Evolutionary conservation across 1,140 invertebrate genomes (phyloP), one percentile per base, ranked within the genome.

Genomic region (Papilio glaucus): DNA sequence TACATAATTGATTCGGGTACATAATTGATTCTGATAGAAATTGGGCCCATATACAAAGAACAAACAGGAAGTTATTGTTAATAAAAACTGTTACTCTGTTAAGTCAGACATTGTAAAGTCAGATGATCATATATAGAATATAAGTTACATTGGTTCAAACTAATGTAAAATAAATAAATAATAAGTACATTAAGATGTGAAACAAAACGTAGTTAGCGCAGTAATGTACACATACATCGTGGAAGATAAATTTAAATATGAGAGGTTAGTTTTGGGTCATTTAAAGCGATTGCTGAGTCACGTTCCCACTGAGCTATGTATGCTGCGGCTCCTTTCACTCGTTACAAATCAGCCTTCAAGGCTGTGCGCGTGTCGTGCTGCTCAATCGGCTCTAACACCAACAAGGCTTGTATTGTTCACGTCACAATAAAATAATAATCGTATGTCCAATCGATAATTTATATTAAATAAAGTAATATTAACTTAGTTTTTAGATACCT

Each of bases 301-400:
- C 77, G 79, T 74, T 73, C 15, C 53, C 24, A 72, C 73, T 80
- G 78, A 60, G 62, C 26, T 74, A 33, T 65, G 69, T 85, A 82
- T 84, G 78, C 75, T 84, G 78, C 75, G 72, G 61, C 53, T 75
- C 89, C 89, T 91, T 91, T 91, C 89, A 88, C 89, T 89, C 83
- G 82, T 87, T 86, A 84, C 77, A 75, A 85, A 82, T 86, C 78
- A 84, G 80, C 77, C 78, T 87, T 84, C 84, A 91, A 91, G 89
- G 89, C 80, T 83, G 74, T 69, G 68, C 68, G 49, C 41, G 72
- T 84, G 45, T 57, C 21, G 21, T 85, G 81, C 77, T 76, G 78
- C 80, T 77, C 79, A 75, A 86, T 83, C 69, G 81, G 74, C 76
- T 82, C 38, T 75, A 78, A 33, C 62, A 74, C 61, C 37, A 45